Base-by-base conservation (phyloP, 2,113 vertebrate species). In the Dipodomys merriami region DNA sequence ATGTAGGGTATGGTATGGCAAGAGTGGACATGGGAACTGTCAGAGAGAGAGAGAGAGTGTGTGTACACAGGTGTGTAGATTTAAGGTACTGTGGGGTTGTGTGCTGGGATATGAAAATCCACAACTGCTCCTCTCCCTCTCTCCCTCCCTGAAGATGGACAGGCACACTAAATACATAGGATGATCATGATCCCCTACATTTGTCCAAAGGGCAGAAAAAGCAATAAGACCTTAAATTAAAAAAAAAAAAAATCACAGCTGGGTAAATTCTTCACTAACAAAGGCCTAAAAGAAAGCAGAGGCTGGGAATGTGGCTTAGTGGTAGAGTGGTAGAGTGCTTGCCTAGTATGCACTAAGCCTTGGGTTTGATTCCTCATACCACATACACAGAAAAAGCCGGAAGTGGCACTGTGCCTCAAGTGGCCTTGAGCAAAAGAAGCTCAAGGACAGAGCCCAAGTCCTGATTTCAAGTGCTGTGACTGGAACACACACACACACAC, bases 1-100 rank as follows among this genome's bases (percentile, higher is more conserved):
- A 35, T n/a, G 12, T 39, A 27, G 6, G 3, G 2, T 13, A 0
- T 3, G 22, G 29, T 18, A 6, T 3, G n/a, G 27, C 4, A 27
- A 8, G 46, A 4, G 29, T n/a, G n/a, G 30, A 2, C 0, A 20
- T 65, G 29, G 19, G 81, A 22, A 33, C 23, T n/a, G 49, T 44
- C 35, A 30, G 35, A 6, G 22, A 10, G 53, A 73, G 16, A 18
- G 16, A 39, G 53, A 29, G 57, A 29, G 19, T 23, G 22, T 11
- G 35, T 29, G 35, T 35, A 27, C 30, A 25, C 11, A 15, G 18
- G 60, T n/a, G 23, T 23, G 23, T 6, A 7, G 10, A 18, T 49
- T 1, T 1, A 2, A 49, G 23, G 8, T n/a, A 0, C 12, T 25
- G 29, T 7, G 73, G 13, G 23, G 18, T 29, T 30, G n/a, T 72